These are phyloP conservation scores for Galleria mellonella DNA, from an alignment of 1,140 invertebrate species.

Conservation along the genomic window DNA sequence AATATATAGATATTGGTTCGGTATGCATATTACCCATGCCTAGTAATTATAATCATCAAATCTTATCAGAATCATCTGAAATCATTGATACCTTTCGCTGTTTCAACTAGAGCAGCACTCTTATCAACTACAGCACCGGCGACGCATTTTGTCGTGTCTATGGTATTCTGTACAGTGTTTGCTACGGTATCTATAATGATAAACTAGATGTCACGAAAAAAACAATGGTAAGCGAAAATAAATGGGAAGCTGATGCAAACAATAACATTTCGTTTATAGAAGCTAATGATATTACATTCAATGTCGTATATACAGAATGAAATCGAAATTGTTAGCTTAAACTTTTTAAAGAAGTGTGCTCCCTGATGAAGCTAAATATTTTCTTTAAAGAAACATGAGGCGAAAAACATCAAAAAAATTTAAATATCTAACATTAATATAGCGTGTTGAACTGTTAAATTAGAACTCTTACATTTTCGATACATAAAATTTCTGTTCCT, in stretches of 20 bases:
- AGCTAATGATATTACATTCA: neutral
- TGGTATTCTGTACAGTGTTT: constrained; percentile 3
- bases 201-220: neutral
- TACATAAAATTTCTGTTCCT: no score
- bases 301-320: no score
- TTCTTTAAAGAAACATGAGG: no score
- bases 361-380: constrained; percentile 19
- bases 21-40: no score
- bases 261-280: neutral
- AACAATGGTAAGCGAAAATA: no score
- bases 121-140: constrained; percentile 12
- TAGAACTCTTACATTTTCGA: no score
- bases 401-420: no score
- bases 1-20: no score
- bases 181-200: constrained; percentile 13
- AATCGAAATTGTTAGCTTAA: constrained; percentile 5
- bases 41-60: no score
- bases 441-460: no score
- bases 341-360: constrained; percentile 32
- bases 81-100: neutral
- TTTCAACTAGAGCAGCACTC: constrained; percentile 7
- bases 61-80: no score
- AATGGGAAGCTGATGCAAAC: neutral
- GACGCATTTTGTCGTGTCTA: constrained; percentile 15
- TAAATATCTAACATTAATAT: no score